Evolutionary conservation across 1,140 invertebrate species (phyloP).

Genomic region (Cydia amplana): DNA sequence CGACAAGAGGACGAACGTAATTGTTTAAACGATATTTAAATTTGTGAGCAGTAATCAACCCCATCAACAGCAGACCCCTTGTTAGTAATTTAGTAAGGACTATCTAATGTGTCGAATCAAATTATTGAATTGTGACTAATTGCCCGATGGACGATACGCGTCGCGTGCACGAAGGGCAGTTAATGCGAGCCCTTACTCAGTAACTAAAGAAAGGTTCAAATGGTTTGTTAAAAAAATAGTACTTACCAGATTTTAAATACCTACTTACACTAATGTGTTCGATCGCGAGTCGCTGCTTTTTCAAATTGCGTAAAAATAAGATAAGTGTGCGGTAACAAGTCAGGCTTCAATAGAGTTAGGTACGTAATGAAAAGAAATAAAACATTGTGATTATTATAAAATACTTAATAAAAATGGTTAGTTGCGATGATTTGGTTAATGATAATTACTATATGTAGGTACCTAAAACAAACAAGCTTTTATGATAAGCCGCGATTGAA

Average conservation of each 20-base stretch:
- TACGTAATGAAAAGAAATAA: too few relatives aligned
- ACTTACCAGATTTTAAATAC: too few relatives aligned
- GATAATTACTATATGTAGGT: not conserved
- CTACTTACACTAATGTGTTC: too few relatives aligned
- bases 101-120: conserved; percentile 3
- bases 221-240: too few relatives aligned
- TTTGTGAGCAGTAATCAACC: not conserved
- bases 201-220: not conserved
- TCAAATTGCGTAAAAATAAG: too few relatives aligned
- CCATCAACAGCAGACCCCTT: not conserved
- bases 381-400: too few relatives aligned
- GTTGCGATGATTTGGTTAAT: not conserved
- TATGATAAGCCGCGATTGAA: conserved; percentile 11
- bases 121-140: conserved; percentile 17
- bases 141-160: not conserved
- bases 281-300: too few relatives aligned
- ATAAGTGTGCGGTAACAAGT: too few relatives aligned
- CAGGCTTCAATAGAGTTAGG: too few relatives aligned
- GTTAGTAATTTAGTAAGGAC: not conserved
- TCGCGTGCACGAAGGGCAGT: not conserved
- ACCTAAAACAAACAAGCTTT: conserved; percentile 5
- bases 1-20: not conserved
- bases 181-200: not conserved
- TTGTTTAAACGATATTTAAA: conserved; percentile 16
- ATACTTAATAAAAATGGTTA: not conserved